These are phyloP conservation scores for Virgularia gustaviana DNA, from an alignment of 92 coral and sea anemone genomes.

Conservation along the genomic window DNA sequence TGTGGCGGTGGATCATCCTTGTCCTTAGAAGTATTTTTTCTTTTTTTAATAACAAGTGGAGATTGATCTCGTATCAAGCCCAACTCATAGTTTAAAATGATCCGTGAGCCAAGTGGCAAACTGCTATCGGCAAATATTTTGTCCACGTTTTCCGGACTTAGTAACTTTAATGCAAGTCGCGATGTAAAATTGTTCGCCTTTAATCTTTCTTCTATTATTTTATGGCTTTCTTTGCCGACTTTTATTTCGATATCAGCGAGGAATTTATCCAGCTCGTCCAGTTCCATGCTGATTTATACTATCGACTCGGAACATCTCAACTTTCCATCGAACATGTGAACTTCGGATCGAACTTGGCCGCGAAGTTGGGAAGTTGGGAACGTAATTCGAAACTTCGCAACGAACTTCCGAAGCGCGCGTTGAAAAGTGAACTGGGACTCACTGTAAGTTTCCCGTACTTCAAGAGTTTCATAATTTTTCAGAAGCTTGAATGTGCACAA, in stretches of 20 bases:
- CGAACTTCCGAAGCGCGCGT: no score
- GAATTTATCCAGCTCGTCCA: conserved; percentile 12
- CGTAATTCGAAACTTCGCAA: no score
- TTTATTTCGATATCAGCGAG: background rate
- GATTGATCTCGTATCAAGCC: conserved; percentile 17
- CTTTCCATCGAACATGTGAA: no score
- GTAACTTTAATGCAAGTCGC: conserved; percentile 9
- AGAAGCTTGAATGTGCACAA: no score
- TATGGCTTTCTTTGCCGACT: conserved; percentile 1
- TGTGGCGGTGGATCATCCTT: background rate
- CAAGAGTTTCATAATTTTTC: no score
- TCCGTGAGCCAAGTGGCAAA: conserved; percentile 20
- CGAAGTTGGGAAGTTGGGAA: no score
- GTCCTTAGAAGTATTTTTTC: background rate
- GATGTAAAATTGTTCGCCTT: conserved; percentile 12
- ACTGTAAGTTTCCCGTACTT: no score
- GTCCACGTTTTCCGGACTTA: background rate
- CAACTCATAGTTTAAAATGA: conserved; percentile 6
- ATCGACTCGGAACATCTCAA: no score
- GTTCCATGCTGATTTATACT: no score
- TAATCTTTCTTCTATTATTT: background rate
- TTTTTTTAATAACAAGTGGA: background rate
- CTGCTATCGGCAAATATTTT: conserved; percentile 1
- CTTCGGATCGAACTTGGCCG: no score
- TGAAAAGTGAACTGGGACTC: no score